A percentile compares a stretch with the other conserved stretches of the same genome.
Evolutionary conservation across 2,797 vertebrate genomes (phyloP).

Genomic region (Enoplosus armatus): DNA sequence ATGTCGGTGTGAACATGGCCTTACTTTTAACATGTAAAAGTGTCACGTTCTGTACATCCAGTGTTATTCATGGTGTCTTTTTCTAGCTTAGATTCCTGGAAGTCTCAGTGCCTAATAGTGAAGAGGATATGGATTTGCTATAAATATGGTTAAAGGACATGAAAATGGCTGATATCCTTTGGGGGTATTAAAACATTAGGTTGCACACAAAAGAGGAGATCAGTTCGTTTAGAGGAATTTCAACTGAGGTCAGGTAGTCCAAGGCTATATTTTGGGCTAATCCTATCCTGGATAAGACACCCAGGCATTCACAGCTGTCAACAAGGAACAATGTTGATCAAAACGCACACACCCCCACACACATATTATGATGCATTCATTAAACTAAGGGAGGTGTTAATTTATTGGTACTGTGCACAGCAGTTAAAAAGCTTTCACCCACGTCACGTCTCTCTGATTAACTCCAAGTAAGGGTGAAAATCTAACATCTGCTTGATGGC

Average conservation of each 20-base stretch:
- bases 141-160: conserved; percentile 28
- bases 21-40: background rate
- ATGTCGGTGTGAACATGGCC: background rate
- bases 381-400: conserved; percentile 46
- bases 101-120: background rate
- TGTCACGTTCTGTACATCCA: background rate
- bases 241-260: conserved; percentile 23
- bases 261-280: conserved; percentile 9
- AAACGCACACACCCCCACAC: background rate
- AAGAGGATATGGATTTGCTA: conserved; percentile 33
- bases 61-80: conserved; percentile 8
- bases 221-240: conserved; percentile 18
- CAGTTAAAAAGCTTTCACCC: conserved; percentile 53
- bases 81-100: background rate
- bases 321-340: conserved; percentile 12
- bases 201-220: background rate
- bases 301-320: conserved; percentile 27
- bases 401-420: conserved; percentile 42
- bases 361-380: conserved; percentile 36
- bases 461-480: conserved; percentile 37
- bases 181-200: conserved; percentile 5
- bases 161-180: conserved; percentile 19
- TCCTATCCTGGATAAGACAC: conserved; percentile 9
- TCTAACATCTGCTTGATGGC: conserved; percentile 43
- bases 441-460: conserved; percentile 45